These are phyloP conservation scores for Idaea dimidiata DNA, from an alignment of 2,888 invertebrate genomes.

Conservation along the genomic window DNA sequence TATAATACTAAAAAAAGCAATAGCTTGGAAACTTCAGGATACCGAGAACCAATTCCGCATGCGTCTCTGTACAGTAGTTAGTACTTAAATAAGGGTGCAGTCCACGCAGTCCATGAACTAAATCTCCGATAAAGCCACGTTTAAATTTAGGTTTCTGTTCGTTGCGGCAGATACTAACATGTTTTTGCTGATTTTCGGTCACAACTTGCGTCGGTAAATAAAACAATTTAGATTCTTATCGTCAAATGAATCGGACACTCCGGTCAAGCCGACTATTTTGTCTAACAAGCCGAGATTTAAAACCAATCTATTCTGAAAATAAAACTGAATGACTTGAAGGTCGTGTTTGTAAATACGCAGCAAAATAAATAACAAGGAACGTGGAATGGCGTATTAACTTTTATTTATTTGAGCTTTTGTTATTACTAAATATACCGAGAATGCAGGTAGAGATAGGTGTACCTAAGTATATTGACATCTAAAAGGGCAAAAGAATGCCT, in stretches of 20 bases:
- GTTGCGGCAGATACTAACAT: not conserved
- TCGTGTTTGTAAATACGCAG: slow-evolving; percentile 1
- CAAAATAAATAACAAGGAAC: not conserved
- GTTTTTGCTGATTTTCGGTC: not conserved
- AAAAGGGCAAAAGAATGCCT: not conserved
- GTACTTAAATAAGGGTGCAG: no score
- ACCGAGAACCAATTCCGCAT: no score
- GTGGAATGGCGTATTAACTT: not conserved
- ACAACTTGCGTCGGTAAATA: not conserved
- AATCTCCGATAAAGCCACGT: no score
- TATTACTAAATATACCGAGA: not conserved
- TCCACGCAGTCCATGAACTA: no score
- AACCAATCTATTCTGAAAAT: not conserved
- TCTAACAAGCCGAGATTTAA: not conserved
- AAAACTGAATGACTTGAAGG: slow-evolving; percentile 1
- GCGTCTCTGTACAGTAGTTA: no score
- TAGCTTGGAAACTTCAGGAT: no score
- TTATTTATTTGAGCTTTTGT: no score
- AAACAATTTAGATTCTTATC: not conserved
- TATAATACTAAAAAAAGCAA: no score
- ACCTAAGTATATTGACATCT: not conserved
- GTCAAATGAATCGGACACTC: not conserved
- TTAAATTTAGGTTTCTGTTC: no score
- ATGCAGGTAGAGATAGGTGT: not conserved
- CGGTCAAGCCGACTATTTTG: not conserved